phyloP scores from a whole-genome alignment of 2,888 invertebrate genomes.

The Trichopoda pennipes region DNA sequence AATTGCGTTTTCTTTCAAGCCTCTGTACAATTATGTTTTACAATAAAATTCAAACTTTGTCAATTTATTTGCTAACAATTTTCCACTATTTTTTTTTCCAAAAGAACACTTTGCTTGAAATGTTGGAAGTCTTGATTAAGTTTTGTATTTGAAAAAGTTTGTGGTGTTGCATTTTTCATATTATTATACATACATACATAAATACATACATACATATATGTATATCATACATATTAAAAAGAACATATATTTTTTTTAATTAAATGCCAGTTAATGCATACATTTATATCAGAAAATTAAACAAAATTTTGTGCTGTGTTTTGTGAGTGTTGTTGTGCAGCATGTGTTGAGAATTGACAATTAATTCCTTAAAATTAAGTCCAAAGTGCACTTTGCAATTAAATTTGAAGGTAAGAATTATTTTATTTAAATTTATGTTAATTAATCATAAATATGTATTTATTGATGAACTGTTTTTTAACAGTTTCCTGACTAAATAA shows the following conservation, averaged over 20 bases:
- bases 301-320: constrained; percentile 11
- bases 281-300: constrained; percentile 9
- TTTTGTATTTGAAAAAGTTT: constrained; percentile 32
- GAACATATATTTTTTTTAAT: not conserved
- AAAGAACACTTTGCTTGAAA: too few species aligned
- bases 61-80: constrained; percentile 37
- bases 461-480: too few species aligned
- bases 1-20: too few species aligned
- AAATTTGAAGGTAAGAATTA: constrained; percentile 21
- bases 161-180: not conserved
- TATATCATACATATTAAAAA: too few species aligned
- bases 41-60: constrained; percentile 29
- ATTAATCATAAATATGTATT: too few species aligned
- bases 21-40: not conserved
- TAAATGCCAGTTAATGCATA: constrained; percentile 38
- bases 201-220: too few species aligned
- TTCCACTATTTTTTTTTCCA: constrained; percentile 14
- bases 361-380: constrained; percentile 57
- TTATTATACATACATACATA: too few species aligned
- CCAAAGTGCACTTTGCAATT: constrained; percentile 29
- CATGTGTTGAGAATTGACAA: constrained; percentile 55
- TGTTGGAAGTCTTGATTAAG: not conserved
- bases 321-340: constrained; percentile 40
- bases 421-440: not conserved
- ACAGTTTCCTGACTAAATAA: too few species aligned